Evolutionary conservation across 2,797 vertebrate genomes (phyloP).

Genomic region (Eleutherodactylus coqui): DNA sequence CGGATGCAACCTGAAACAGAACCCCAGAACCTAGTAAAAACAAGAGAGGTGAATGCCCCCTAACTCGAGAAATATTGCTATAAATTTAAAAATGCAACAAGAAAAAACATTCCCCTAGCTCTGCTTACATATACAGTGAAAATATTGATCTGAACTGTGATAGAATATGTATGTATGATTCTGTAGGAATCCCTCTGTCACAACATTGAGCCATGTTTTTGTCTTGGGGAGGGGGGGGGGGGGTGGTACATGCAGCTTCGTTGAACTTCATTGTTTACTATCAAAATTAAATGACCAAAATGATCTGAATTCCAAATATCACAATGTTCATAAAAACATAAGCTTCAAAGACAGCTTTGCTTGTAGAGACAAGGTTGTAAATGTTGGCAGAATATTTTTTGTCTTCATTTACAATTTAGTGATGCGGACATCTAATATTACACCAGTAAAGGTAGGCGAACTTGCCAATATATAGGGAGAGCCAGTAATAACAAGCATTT

Average conservation of each 20-base stretch:
- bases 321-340: slow-evolving; percentile 27
- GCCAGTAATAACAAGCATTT: slow-evolving; percentile 58
- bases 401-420: slow-evolving; percentile 58
- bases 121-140: slow-evolving; percentile 21
- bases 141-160: background rate
- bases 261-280: background rate
- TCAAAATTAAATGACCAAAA: slow-evolving; percentile 4
- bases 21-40: too few species aligned
- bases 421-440: slow-evolving; percentile 59
- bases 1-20: too few species aligned
- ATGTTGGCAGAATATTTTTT: slow-evolving; percentile 37
- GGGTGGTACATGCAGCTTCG: background rate
- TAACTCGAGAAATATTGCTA: too few species aligned
- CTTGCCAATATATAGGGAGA: slow-evolving; percentile 43
- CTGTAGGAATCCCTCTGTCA: slow-evolving; percentile 7
- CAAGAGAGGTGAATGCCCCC: too few species aligned
- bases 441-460: slow-evolving; percentile 32
- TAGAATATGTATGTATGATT: slow-evolving; percentile 22
- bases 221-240: background rate
- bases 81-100: too few species aligned
- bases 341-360: slow-evolving; percentile 19
- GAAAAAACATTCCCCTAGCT: slow-evolving; percentile 11
- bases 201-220: slow-evolving; percentile 22
- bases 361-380: slow-evolving; percentile 28
- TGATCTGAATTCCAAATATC: slow-evolving; percentile 1